Evolutionary conservation across 2,888 invertebrate genomes (phyloP).

Genomic region (Andrena fulva): DNA sequence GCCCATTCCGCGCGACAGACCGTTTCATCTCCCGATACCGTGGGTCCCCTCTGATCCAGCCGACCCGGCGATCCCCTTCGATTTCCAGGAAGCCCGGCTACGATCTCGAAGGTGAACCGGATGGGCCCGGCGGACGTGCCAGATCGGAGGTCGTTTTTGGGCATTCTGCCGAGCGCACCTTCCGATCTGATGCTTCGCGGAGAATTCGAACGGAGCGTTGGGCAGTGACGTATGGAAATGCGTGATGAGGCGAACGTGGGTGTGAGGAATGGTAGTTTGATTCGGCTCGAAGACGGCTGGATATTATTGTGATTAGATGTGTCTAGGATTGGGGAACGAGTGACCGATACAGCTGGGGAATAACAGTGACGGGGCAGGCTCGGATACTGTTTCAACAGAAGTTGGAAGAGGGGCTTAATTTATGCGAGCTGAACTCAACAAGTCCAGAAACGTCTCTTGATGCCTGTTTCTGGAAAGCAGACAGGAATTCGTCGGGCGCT

Average conservation of each 20-base stretch:
- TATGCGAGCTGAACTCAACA: no score
- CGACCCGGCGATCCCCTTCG: constrained; percentile 40
- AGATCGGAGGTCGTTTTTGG: constrained; percentile 3
- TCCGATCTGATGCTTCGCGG: no score
- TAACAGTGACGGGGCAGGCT: not conserved
- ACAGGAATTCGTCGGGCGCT: not conserved
- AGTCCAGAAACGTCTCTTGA: no score
- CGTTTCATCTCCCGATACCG: constrained; percentile 64
- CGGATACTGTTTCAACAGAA: not conserved
- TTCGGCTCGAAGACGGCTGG: no score
- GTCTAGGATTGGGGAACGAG: no score
- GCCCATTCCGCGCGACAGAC: constrained; percentile 34
- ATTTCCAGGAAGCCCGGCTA: constrained; percentile 75
- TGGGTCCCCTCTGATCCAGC: constrained; percentile 27
- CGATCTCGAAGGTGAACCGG: constrained; percentile 69
- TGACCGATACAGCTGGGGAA: no score
- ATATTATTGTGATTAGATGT: no score
- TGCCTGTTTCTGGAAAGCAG: constrained; percentile 26
- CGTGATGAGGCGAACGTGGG: no score
- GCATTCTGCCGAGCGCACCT: not conserved
- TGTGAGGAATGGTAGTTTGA: not conserved
- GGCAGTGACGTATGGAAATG: constrained; percentile 6
- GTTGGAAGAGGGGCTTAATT: not conserved
- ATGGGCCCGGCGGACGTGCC: not conserved
- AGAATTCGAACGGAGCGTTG: not conserved